Percentiles rank a stretch among this genome's conserved stretches.
These are phyloP conservation scores for Mastacembelus armatus DNA, from an alignment of 2,797 vertebrate species.

Conservation along the genomic window DNA sequence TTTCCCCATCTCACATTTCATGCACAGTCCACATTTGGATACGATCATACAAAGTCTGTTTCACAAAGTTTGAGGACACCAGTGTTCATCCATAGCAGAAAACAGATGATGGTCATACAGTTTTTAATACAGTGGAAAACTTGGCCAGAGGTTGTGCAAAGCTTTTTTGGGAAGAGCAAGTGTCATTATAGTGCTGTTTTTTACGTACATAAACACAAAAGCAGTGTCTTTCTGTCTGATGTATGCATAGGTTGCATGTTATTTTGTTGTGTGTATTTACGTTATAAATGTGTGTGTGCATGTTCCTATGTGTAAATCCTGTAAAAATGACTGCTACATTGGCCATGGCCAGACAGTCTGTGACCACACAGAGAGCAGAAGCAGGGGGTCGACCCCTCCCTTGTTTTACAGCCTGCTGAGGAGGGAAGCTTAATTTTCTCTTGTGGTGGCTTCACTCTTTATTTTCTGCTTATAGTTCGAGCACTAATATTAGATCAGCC, in stretches of 20 bases:
- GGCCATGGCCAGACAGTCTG: slow-evolving; percentile 81
- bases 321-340: slow-evolving; percentile 67
- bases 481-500: slow-evolving; percentile 83
- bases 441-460: slow-evolving; percentile 62
- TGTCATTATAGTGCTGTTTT: slow-evolving; percentile 12
- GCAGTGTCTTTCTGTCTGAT: slow-evolving; percentile 6
- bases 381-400: slow-evolving; percentile 78
- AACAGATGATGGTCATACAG: background rate
- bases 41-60: slow-evolving; percentile 6
- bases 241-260: slow-evolving; percentile 30
- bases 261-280: slow-evolving; percentile 30
- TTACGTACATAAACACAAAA: background rate
- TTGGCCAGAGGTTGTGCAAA: no score
- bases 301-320: slow-evolving; percentile 51
- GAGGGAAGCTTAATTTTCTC: slow-evolving; percentile 71
- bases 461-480: slow-evolving; percentile 73
- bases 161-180: no score
- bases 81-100: slow-evolving; percentile 25
- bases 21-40: slow-evolving; percentile 19
- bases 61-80: slow-evolving; percentile 7
- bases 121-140: slow-evolving; percentile 21
- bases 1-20: slow-evolving; percentile 7
- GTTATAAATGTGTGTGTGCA: background rate
- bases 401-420: slow-evolving; percentile 75
- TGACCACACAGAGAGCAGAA: slow-evolving; percentile 84